Evolutionary conservation across 2,888 invertebrate genomes (phyloP), one percentile per base, ranked within the genome.

Genomic region (Petrophora chlorosata): DNA sequence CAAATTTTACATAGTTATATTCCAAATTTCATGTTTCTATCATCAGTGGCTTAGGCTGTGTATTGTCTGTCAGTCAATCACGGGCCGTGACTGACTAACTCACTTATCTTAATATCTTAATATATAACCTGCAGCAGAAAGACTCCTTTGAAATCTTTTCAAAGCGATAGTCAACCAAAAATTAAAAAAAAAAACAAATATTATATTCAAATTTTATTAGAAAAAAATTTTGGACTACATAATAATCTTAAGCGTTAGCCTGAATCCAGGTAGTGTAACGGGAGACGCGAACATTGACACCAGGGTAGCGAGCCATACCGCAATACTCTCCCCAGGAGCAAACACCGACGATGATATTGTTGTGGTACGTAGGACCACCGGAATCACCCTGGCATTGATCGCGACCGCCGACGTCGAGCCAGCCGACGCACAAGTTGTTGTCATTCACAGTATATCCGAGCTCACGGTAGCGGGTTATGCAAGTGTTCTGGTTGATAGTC

Each of bases 311-410:
- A 3, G 64, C 61, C 5, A 30, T 55, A 49, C 59, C 77, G 19
- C 78, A 76, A 3, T 59, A 40, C 0, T 7, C 0, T 0, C 79
- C 76, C 57, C 61, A 79, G 3, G 79, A 80, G 50, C 64, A 63
- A 25, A 79, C 61, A 30, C 79, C 79, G 4, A 79, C 72, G 3
- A 82, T 61, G 2, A 76, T 48, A 2, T 52, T 48, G 44, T 77
- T 76, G 65, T 84, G 81, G 56, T 76, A 64, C 4, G 83, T 71
- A 17, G 85, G 82, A 22, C 84, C 77, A 1, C 84, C 85, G 15
- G 76, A 74, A 59, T 82, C 85, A 1, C 79, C 79, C 42, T 69
- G 70, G 68, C 85, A 85, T 65, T 80, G 79, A 51, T 77, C 84
- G 14, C 82, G 79, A 16, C 84, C 83, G 3, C 82, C 82, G 0